Evolutionary conservation across 2,888 invertebrate species (phyloP).

Genomic region (Megastigmus dorsalis): DNA sequence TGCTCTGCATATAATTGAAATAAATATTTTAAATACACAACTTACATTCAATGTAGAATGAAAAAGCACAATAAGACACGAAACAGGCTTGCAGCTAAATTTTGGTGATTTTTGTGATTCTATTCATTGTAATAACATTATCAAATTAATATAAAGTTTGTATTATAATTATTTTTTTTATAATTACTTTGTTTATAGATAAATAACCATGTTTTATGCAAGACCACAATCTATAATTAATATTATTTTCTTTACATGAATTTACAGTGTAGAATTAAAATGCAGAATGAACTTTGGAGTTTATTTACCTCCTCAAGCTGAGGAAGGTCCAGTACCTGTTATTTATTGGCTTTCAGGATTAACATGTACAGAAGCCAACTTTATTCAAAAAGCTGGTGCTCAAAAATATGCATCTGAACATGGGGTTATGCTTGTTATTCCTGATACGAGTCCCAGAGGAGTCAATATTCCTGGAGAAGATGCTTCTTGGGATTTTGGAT

Average conservation of each 20-base stretch:
- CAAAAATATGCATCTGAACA: constrained; percentile 92
- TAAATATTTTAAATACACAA: too few species aligned
- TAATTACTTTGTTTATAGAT: not conserved
- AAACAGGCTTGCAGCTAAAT: too few species aligned
- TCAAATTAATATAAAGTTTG: not conserved
- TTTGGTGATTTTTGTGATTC: too few species aligned
- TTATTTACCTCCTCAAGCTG: constrained; percentile 88
- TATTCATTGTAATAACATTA: not conserved
- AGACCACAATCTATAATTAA: too few species aligned
- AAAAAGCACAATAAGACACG: too few species aligned
- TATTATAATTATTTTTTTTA: not conserved
- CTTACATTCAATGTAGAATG: too few species aligned
- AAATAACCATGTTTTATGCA: too few species aligned
- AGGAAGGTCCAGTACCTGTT: constrained; percentile 82
- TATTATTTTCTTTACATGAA: not conserved
- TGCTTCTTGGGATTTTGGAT: constrained; percentile 95
- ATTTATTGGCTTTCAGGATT: constrained; percentile 95
- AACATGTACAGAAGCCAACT: constrained; percentile 96
- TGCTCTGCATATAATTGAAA: too few species aligned
- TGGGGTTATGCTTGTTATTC: constrained; percentile 91
- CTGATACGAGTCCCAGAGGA: constrained; percentile 97
- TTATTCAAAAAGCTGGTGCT: constrained; percentile 95
- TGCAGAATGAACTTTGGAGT: constrained; percentile 96
- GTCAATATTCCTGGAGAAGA: constrained; percentile 93
- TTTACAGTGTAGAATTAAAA: constrained; percentile 80